These are phyloP conservation scores for Zosterops borbonicus DNA, from an alignment of 2,113 vertebrate genomes.

Conservation along the genomic window DNA sequence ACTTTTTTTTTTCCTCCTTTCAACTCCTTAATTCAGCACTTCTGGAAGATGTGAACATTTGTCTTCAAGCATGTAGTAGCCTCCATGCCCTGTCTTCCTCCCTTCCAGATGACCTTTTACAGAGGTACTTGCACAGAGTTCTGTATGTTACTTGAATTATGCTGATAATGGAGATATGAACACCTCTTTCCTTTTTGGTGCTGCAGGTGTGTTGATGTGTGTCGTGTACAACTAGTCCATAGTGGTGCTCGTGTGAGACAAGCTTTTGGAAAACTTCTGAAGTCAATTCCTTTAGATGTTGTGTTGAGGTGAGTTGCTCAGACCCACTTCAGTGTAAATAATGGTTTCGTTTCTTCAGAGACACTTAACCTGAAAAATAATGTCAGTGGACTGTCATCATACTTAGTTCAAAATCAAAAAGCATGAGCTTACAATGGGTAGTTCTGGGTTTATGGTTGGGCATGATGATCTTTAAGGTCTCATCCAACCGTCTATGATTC, in stretches of 20 bases:
- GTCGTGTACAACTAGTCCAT: constrained; percentile 92
- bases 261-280: constrained; percentile 91
- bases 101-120: constrained; percentile 88
- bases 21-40: constrained; percentile 76
- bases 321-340: background rate
- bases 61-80: constrained; percentile 91
- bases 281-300: constrained; percentile 89
- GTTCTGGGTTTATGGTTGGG: background rate
- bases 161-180: background rate
- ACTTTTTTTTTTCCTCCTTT: background rate
- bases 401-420: background rate
- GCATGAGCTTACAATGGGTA: background rate
- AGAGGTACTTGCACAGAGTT: constrained; percentile 78
- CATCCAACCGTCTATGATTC: background rate
- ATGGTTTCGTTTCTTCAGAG: background rate
- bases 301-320: constrained; percentile 82
- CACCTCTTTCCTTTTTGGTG: background rate
- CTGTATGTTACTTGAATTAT: background rate
- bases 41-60: constrained; percentile 86
- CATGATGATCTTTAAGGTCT: background rate
- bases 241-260: constrained; percentile 89
- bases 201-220: constrained; percentile 91
- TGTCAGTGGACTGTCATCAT: background rate
- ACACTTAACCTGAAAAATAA: background rate
- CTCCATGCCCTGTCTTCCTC: constrained; percentile 89